A percentile compares a stretch with the other conserved stretches of the same genome.
phyloP scores from a whole-genome alignment of 2,113 vertebrate species.

The Bambusicola thoracicus region DNA sequence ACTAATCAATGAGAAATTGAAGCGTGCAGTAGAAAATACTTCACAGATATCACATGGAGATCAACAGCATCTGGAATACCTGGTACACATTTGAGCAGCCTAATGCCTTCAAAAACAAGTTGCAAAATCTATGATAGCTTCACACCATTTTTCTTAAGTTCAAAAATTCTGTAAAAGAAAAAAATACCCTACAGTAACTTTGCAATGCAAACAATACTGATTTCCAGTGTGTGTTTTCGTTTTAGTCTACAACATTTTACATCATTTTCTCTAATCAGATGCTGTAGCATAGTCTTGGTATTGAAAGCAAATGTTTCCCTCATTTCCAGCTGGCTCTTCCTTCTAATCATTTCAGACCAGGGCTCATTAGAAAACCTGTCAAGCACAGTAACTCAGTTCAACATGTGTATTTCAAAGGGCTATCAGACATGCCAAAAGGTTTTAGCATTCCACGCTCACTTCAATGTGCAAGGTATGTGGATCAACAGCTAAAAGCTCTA shows the following conservation, averaged over 20 bases:
- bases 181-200: not conserved
- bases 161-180: not conserved
- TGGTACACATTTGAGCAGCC: not conserved
- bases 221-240: not conserved
- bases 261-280: not conserved
- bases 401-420: not conserved
- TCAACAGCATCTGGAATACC: not conserved
- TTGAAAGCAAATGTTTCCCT: not conserved
- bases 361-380: conserved; percentile 6
- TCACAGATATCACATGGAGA: not conserved
- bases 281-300: not conserved
- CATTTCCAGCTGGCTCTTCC: not conserved
- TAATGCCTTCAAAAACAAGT: not conserved
- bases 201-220: not conserved
- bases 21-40: not conserved
- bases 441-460: conserved; percentile 51
- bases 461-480: not conserved
- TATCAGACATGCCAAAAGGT: conserved; percentile 32
- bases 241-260: not conserved
- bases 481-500: not conserved
- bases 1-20: not conserved
- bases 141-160: not conserved
- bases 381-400: conserved; percentile 16
- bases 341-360: not conserved
- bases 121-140: not conserved